Percentiles rank a stretch among this genome's conserved stretches.
Evolutionary conservation across 2,888 invertebrate genomes (phyloP).

Genomic region (Camponotus fellah): DNA sequence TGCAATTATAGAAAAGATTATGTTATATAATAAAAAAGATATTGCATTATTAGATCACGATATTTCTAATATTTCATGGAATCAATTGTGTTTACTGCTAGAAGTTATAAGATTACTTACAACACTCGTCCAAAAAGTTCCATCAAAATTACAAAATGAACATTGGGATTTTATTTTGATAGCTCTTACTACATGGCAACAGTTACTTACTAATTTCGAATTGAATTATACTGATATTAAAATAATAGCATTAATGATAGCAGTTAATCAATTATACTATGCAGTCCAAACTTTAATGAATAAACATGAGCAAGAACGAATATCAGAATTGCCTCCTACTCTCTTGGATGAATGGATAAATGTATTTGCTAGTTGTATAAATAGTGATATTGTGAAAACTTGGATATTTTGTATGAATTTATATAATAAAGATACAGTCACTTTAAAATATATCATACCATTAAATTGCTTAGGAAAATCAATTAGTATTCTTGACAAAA

Average conservation of each 20-base stretch:
- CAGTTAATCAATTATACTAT: conserved; percentile 87
- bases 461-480: conserved; percentile 80
- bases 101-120: conserved; percentile 80
- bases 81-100: conserved; percentile 75
- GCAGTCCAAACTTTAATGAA: conserved; percentile 86
- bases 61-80: conserved; percentile 75
- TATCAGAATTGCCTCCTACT: conserved; percentile 82
- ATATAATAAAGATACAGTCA: conserved; percentile 73
- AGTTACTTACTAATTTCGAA: conserved; percentile 86
- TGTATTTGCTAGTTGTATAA: conserved; percentile 90
- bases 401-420: conserved; percentile 86
- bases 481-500: conserved; percentile 77
- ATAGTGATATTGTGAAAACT: conserved; percentile 86
- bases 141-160: conserved; percentile 83
- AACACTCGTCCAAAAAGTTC: conserved; percentile 73
- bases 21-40: conserved; percentile 73
- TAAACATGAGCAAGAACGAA: conserved; percentile 82
- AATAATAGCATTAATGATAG: conserved; percentile 85
- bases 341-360: conserved; percentile 91
- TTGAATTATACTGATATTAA: conserved; percentile 86
- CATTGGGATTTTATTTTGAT: conserved; percentile 93
- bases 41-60: conserved; percentile 76
- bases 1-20: conserved; percentile 74
- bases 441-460: conserved; percentile 71
- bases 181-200: conserved; percentile 90